Evolutionary conservation across 2,797 vertebrate species (phyloP), one percentile per base, ranked within the genome.

Genomic region (Pseudomugil tenellus): DNA sequence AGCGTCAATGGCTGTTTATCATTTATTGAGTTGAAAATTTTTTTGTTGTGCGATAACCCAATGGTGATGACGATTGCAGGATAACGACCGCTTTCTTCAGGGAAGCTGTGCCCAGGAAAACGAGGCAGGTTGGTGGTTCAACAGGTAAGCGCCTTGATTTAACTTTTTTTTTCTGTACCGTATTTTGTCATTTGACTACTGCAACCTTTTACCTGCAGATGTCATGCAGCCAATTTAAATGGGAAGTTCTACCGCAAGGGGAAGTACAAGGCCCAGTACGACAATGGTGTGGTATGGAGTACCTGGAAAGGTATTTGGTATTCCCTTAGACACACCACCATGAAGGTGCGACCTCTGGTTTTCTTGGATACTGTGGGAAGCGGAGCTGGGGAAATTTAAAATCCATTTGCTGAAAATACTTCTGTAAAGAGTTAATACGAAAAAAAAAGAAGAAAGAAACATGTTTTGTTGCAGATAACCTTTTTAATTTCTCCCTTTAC

Each of bases 101-200:
- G 96, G 96, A 79, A 97, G 85, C 91, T 98, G 96, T 71, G 95
- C 96, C 0, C 55, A 85, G 70, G 96, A 97, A 86, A 96, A 95
- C 75, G 85, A 88, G 51, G 93, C 92, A 0, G 96, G 96, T 12
- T 97, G 96, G 96, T 98, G 96, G 96, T 98, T 94, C 72, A 97
- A 97, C 93, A 96, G 96, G 96, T 97, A 89, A 83, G 79, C 39
- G 25, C 32, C 66, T 62, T 55, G 48, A 41, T 32, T 31, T 11
- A 34, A 28, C 9, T 39, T 17, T 62, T 3, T 11, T 21, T 41
- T 35, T 64, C 2, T 39, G 10, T 37, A 21, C 3, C 1, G 0
- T 46, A 3, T 51, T 56, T 56, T 59, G 31, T 6, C 13, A 26
- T 55, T 59, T 66, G 23, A 64, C 3, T 60, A 32, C 29, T 1